Percentiles rank a stretch among this genome's conserved stretches.
phyloP scores from a whole-genome alignment of 2,113 vertebrate species.

The Artemisiospiza belli region DNA sequence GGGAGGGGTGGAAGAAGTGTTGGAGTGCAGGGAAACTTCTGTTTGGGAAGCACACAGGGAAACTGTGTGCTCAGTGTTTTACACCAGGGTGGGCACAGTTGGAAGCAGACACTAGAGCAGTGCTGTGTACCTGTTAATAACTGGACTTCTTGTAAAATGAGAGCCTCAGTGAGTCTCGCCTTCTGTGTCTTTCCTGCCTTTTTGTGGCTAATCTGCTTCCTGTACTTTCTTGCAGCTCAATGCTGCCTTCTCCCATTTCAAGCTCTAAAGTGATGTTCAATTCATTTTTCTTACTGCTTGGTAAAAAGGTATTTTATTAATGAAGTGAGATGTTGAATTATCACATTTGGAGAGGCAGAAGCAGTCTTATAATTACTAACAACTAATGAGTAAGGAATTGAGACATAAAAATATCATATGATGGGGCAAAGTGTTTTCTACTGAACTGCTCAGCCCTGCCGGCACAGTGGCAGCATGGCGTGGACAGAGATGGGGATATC shows the following conservation, averaged over 20 bases:
- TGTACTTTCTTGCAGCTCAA: not conserved
- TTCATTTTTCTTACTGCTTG: not conserved
- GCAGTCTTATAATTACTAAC: not conserved
- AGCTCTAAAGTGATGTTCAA: not conserved
- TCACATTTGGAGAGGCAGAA: not conserved
- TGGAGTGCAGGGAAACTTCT: not conserved
- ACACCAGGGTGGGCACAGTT: not conserved
- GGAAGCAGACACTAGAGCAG: not conserved
- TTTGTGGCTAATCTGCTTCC: not conserved
- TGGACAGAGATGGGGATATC: not conserved
- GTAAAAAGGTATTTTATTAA: not conserved
- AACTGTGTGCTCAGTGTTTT: not conserved
- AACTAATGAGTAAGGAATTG: not conserved
- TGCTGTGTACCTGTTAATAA: not conserved
- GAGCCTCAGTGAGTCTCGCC: not conserved
- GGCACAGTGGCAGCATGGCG: fast-evolving
- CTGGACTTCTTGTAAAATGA: not conserved
- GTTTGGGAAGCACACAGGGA: too few species aligned
- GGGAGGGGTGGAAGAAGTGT: not conserved
- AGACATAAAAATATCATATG: not conserved
- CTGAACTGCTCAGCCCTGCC: not conserved
- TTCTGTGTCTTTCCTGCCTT: not conserved
- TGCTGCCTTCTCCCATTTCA: not conserved
- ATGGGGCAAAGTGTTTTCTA: not conserved
- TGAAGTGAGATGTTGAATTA: not conserved